Evolutionary conservation across 92 coral and sea anemone species (phyloP).

Genomic region (Parazoanthus darwini): DNA sequence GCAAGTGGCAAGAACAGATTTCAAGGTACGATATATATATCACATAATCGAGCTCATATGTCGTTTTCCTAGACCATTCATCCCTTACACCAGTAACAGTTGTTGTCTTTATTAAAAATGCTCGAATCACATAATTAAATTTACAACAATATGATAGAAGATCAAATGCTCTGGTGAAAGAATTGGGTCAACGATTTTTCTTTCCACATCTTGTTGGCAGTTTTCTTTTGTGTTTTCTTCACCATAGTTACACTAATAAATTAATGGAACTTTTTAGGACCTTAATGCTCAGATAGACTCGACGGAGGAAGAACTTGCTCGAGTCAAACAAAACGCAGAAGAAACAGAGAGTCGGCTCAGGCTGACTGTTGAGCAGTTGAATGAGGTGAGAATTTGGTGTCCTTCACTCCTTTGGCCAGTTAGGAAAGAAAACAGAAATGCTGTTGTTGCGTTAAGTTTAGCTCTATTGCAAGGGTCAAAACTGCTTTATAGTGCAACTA

Average conservation of each 20-base stretch:
- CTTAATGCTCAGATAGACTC: slow-evolving; percentile 74
- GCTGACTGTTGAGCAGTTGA: slow-evolving; percentile 79
- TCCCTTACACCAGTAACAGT: no score
- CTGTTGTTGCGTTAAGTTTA: neutral
- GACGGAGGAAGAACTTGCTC: slow-evolving; percentile 82
- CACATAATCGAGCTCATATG: no score
- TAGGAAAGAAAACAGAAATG: neutral
- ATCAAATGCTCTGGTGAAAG: no score
- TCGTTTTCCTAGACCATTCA: neutral
- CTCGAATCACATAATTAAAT: no score
- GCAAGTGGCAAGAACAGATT: slow-evolving; percentile 57
- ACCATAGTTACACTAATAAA: neutral
- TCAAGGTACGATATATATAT: slow-evolving; percentile 46
- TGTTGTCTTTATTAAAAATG: no score
- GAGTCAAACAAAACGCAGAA: slow-evolving; percentile 61
- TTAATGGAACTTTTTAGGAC: slow-evolving; percentile 46
- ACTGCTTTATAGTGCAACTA: no score
- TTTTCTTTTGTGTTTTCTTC: no score
- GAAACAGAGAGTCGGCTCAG: slow-evolving; percentile 74
- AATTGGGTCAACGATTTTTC: no score
- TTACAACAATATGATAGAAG: no score
- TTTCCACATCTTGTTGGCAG: no score
- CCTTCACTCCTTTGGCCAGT: neutral
- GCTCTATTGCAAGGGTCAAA: no score
- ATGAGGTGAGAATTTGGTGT: slow-evolving; percentile 57